A percentile compares a stretch with the other conserved stretches of the same genome.
phyloP scores from a whole-genome alignment of 2,888 invertebrate species.

The Dorcus hopei region DNA sequence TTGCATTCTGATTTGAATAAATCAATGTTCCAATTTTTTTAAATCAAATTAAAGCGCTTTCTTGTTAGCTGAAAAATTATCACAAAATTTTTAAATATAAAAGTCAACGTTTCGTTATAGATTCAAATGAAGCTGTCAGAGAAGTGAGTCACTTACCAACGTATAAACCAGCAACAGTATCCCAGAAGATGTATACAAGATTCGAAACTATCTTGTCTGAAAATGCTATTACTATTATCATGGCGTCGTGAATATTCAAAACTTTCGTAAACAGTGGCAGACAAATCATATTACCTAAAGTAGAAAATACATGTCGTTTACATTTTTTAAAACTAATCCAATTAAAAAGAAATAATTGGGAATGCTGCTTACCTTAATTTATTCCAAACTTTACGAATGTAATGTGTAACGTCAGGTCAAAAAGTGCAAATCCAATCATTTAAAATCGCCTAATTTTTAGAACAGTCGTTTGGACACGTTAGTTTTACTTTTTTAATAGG shows the following conservation, averaged over 20 bases:
- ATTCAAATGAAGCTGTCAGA: background rate
- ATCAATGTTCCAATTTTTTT: too few relatives aligned
- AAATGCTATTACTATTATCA: constrained; percentile 46
- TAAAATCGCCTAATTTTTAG: too few relatives aligned
- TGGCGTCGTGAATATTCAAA: constrained; percentile 43
- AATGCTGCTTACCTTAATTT: too few relatives aligned
- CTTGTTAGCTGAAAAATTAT: background rate
- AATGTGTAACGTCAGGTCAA: too few relatives aligned
- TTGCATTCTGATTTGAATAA: too few relatives aligned
- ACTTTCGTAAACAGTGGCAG: constrained; percentile 42
- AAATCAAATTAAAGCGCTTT: background rate
- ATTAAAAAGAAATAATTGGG: background rate
- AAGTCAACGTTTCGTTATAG: too few relatives aligned
- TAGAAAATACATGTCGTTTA: background rate
- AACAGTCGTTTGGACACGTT: too few relatives aligned
- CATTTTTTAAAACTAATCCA: background rate
- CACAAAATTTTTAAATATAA: background rate
- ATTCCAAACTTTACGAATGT: too few relatives aligned
- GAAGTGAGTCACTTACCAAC: constrained; percentile 11
- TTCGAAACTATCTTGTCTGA: constrained; percentile 44
- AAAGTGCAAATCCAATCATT: too few relatives aligned
- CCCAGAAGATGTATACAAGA: constrained; percentile 6
- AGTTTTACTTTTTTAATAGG: too few relatives aligned
- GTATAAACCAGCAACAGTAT: constrained; percentile 14
- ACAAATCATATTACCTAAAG: constrained; percentile 38